These are phyloP conservation scores for Trissonchulus sp. DNA, from an alignment of 2,888 invertebrate species.

Conservation along the genomic window DNA sequence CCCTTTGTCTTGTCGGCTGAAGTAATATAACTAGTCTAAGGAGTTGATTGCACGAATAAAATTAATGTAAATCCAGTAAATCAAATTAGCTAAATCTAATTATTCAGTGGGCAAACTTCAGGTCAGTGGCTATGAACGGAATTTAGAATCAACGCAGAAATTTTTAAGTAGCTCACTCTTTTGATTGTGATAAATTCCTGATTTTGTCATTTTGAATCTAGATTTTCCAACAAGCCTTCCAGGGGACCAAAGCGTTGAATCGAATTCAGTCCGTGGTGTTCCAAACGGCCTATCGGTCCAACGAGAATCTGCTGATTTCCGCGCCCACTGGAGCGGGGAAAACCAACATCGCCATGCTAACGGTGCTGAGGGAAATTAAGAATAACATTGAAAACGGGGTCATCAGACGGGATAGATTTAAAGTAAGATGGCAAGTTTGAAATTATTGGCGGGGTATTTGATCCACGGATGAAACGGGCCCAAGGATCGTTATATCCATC, in stretches of 20 bases:
- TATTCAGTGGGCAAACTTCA: no score
- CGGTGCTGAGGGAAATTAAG: conserved; percentile 82
- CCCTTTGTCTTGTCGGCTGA: no score
- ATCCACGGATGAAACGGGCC: no score
- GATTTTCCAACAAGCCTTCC: conserved; percentile 81
- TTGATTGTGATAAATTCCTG: no score
- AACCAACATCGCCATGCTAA: conserved; percentile 91
- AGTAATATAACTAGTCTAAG: no score
- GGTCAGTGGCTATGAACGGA: no score
- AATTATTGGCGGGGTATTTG: neutral
- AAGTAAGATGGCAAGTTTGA: conserved; percentile 62
- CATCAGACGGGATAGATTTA: conserved; percentile 83
- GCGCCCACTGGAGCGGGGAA: conserved; percentile 99
- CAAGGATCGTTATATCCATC: no score
- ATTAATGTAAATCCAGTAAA: no score
- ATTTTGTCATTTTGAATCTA: conserved; percentile 53
- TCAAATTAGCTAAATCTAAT: no score
- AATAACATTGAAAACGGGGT: conserved; percentile 71
- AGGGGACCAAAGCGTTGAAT: conserved; percentile 77
- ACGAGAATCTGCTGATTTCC: conserved; percentile 93
- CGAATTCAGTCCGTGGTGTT: conserved; percentile 92
- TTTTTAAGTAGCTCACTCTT: no score
- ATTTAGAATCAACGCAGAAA: no score
- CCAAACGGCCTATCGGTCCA: conserved; percentile 85
- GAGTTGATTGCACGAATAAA: no score